phyloP scores from a whole-genome alignment of 2,113 vertebrate genomes.

The Mixornis gularis region DNA sequence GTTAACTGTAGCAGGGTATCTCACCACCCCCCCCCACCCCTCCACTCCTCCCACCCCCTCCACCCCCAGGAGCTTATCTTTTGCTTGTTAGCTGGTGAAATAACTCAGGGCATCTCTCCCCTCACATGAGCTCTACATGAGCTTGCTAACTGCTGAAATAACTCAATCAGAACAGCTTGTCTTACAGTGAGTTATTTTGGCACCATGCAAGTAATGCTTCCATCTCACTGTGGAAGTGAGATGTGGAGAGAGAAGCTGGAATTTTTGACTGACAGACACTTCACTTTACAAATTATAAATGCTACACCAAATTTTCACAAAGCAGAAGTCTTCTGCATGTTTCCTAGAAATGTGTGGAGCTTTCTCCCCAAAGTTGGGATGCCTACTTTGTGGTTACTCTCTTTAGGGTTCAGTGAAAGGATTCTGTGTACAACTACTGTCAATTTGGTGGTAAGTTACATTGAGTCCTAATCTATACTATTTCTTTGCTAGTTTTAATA shows the following conservation, averaged over 20 bases:
- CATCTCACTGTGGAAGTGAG: not conserved
- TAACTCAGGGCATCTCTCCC: not conserved
- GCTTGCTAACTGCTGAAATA: not conserved
- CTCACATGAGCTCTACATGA: not conserved
- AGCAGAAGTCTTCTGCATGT: not conserved
- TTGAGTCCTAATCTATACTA: not conserved
- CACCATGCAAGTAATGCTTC: not conserved
- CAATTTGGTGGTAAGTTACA: not conserved
- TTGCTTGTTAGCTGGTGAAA: not conserved
- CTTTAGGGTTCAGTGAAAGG: not conserved
- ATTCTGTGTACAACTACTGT: not conserved
- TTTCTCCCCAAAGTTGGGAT: not conserved
- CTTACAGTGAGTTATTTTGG: not conserved
- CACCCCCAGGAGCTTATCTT: not conserved
- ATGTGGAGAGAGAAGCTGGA: not conserved
- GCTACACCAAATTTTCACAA: not conserved
- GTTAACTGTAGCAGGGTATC: not conserved
- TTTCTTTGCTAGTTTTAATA: not conserved
- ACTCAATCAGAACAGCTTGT: not conserved
- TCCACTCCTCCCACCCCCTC: no score
- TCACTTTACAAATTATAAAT: not conserved
- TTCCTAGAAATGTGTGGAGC: not conserved
- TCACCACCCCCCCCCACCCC: not conserved
- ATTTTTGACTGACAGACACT: not conserved
- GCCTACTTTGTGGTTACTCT: not conserved